Evolutionary conservation across 1,140 invertebrate species (phyloP).

Genomic region (Drosophila subobscura): DNA sequence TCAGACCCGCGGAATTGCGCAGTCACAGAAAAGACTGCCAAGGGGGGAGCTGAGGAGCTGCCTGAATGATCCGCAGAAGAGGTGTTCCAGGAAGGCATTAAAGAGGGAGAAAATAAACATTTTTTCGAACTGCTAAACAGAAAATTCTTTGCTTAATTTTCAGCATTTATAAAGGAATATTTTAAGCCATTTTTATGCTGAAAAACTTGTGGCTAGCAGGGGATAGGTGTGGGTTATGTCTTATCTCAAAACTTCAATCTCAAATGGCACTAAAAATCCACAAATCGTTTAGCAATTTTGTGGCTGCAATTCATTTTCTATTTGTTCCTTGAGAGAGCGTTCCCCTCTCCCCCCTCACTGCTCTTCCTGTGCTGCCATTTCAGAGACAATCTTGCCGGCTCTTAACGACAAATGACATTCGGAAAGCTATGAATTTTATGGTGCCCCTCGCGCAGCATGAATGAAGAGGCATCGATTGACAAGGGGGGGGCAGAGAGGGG

Average conservation of each 20-base stretch:
- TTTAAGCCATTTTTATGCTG: no score
- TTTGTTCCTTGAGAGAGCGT: constrained; percentile 3
- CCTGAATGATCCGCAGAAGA: not conserved
- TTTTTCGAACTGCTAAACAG: no score
- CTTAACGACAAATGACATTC: constrained; percentile 80
- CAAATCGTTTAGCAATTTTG: constrained; percentile 21
- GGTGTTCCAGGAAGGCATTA: no score
- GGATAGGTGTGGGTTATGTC: constrained; percentile 1
- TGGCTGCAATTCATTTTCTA: constrained; percentile 39
- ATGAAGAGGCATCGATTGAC: constrained; percentile 36
- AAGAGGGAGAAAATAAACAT: not conserved
- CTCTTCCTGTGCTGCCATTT: constrained; percentile 1
- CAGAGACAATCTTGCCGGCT: constrained; percentile 58
- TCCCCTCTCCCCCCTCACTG: not conserved
- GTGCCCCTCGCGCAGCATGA: constrained; percentile 46
- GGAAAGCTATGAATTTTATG: constrained; percentile 74
- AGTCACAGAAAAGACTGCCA: no score
- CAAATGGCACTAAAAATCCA: not conserved
- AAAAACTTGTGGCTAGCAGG: not conserved
- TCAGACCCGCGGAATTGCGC: not conserved
- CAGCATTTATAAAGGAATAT: no score
- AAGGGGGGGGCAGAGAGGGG: constrained; percentile 2
- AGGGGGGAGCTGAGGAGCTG: no score
- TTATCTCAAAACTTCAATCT: constrained; percentile 4
- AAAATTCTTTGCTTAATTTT: no score